These are phyloP conservation scores for Chaetops frenatus DNA, from an alignment of 2,113 vertebrate species.

Conservation along the genomic window DNA sequence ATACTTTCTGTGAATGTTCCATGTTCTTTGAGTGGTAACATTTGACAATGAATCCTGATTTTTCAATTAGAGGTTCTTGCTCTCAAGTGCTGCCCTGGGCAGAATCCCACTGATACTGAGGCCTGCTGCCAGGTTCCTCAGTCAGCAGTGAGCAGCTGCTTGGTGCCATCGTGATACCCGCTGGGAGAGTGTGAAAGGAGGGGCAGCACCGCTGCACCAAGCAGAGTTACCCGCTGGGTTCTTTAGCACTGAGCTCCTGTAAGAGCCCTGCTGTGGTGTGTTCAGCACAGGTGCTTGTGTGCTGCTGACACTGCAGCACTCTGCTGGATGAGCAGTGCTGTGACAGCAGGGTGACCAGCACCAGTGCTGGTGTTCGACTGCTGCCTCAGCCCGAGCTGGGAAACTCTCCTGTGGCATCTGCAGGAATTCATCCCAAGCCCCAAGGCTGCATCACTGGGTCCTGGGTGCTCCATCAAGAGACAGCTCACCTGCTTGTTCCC, in stretches of 20 bases:
- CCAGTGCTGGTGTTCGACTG: neutral
- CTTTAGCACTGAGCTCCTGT: neutral
- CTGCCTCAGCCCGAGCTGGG: neutral
- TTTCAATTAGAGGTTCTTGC: neutral
- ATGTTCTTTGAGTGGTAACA: neutral
- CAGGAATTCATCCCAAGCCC: neutral
- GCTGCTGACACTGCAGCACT: neutral
- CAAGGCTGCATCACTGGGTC: neutral
- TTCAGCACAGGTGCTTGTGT: neutral
- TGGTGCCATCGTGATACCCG: fast-evolving
- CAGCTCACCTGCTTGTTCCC: neutral
- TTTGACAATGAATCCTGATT: neutral
- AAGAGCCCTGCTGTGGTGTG: neutral
- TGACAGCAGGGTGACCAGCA: neutral
- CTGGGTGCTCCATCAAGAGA: fast-evolving
- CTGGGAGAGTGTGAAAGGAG: neutral
- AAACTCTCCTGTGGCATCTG: neutral
- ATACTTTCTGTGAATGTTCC: neutral
- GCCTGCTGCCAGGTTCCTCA: neutral
- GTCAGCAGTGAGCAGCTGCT: conserved; percentile 47
- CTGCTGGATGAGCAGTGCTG: neutral
- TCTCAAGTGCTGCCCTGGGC: neutral
- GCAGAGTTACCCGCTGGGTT: neutral
- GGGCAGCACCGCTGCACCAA: fast-evolving
- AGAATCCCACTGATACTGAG: neutral